Conservation (phyloP, 2,888 invertebrate species). For the Platycnemis pennipes region DNA sequence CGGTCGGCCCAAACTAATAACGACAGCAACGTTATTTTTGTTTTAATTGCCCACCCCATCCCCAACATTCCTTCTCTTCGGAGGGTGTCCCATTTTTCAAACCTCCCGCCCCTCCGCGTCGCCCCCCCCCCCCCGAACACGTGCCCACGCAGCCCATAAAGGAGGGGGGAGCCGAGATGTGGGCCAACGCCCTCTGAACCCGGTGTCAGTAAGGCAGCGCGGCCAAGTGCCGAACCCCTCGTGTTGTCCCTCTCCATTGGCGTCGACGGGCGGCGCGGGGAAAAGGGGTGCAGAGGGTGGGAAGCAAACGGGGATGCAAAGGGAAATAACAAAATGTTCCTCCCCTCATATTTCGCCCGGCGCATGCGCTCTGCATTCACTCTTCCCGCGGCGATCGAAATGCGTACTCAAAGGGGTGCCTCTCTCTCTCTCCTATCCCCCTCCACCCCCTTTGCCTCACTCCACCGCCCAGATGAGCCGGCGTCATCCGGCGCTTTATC, state of each 20-base stretch:
- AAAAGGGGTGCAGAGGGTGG: not conserved
- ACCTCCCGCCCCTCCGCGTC: not conserved
- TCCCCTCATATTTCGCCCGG: not conserved
- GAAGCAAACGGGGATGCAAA: not conserved
- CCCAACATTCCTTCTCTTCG: too few species aligned
- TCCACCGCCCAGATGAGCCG: too few species aligned
- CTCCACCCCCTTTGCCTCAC: not conserved
- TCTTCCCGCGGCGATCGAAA: not conserved
- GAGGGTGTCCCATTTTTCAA: not conserved
- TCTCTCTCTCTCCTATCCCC: not conserved
- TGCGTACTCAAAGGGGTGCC: not conserved
- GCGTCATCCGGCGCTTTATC: too few species aligned
- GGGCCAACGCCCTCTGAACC: slow-evolving; percentile 21
- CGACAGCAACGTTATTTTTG: too few species aligned
- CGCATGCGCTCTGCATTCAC: not conserved
- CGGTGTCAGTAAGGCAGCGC: slow-evolving; percentile 13
- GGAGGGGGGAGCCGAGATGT: not conserved
- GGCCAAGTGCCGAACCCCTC: not conserved
- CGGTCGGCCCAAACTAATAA: too few species aligned
- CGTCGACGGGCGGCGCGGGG: too few species aligned
- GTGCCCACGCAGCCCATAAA: not conserved
- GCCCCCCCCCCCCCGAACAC: not conserved
- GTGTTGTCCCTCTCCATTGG: not conserved
- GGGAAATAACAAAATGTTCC: not conserved
- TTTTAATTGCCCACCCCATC: too few species aligned